Base-by-base conservation (phyloP, 2,113 vertebrate genomes). In the Ctenodactylus gundi region DNA sequence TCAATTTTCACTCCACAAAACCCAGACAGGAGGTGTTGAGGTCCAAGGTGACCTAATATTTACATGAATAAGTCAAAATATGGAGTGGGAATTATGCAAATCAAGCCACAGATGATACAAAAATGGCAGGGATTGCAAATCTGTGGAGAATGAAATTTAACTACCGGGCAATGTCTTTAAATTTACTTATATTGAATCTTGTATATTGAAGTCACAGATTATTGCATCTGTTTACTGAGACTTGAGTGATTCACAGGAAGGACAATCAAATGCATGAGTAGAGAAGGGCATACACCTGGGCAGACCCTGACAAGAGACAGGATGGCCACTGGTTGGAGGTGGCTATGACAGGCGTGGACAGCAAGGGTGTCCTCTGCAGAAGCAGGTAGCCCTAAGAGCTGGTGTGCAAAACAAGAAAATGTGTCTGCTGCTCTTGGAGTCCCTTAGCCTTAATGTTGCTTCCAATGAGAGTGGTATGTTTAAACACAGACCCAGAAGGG, bases 171-270 rank as follows among this genome's bases (percentile, higher is more conserved):
- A 88, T 85, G 95, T 95, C 94, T 90, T 95, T 96, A 97, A 94
- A 96, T 96, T 91, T 87, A 51, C 91, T 81, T 93, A 97, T 94
- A 96, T 93, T 92, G 93, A 93, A 96, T 96, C 95, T 93, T 88
- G 72, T 92, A 90, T 95, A 95, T 86, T 94, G 94, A 88, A 97
- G 97, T 92, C 94, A 96, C 94, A 92, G 77, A 80, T 96, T 96
- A 97, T 73, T 88, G 25, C 89, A 93, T 88, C 68, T 96, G 90
- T 96, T 96, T 95, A 95, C 57, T 57, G 95, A 88, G 73, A 93
- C 64, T 80, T 83, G 75, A 67, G 90, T 84, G 60, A 68, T 83
- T 86, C 77, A 92, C 94, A 70, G 84, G 95, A 57, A 39, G 93
- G 93, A 81, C 51, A 80, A 85, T 64, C 95, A 82, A 94, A 85